These are phyloP conservation scores for Globia sparganii DNA, from an alignment of 2,888 invertebrate genomes.

Conservation along the genomic window DNA sequence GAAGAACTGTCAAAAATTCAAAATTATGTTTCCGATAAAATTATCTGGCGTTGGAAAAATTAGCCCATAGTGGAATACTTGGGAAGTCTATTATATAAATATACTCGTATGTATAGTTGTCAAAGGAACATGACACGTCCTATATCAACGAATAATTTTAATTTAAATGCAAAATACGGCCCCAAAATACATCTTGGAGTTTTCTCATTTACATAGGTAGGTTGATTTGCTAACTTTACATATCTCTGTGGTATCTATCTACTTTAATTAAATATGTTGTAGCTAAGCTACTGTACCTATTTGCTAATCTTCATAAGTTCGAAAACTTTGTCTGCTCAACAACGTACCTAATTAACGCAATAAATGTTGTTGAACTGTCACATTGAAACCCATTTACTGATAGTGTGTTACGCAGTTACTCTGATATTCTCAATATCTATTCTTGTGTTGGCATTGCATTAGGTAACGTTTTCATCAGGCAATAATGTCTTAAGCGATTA, in stretches of 20 bases:
- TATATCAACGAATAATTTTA: slow-evolving; percentile 52
- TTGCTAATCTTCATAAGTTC: not conserved
- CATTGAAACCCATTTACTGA: not conserved
- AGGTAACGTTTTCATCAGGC: not conserved
- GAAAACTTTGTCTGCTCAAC: no score
- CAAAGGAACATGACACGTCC: slow-evolving; percentile 37
- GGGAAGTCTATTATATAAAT: not conserved
- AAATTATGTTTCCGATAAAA: no score
- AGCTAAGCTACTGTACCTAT: not conserved
- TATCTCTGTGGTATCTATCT: not conserved
- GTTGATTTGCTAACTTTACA: slow-evolving; percentile 23
- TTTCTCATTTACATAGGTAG: slow-evolving; percentile 34
- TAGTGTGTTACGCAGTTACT: not conserved
- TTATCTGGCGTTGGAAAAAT: no score
- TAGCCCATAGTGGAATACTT: slow-evolving; percentile 22
- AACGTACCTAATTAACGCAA: not conserved
- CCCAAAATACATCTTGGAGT: slow-evolving; percentile 32
- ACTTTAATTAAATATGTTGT: slow-evolving; percentile 7
- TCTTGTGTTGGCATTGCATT: not conserved
- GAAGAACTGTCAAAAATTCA: no score
- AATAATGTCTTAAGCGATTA: not conserved
- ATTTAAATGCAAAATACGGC: slow-evolving; percentile 62
- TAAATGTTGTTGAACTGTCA: not conserved
- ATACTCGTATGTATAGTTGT: slow-evolving; percentile 24
- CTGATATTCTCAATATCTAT: not conserved